A percentile compares a stretch with the other conserved stretches of the same genome.
These are phyloP conservation scores for Oryctes rhinoceros DNA, from an alignment of 1,140 invertebrate genomes.

Conservation along the genomic window DNA sequence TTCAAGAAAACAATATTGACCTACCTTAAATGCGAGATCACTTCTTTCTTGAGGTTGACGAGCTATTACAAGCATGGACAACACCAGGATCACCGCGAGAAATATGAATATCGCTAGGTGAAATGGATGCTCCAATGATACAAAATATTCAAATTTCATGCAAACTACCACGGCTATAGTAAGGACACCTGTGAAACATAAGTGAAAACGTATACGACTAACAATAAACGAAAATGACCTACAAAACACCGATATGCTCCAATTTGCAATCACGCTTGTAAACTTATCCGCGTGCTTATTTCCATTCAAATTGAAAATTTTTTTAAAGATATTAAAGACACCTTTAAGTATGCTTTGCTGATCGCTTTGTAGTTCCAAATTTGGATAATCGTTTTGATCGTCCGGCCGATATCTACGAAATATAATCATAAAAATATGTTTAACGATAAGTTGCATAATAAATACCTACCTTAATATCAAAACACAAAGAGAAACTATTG, in stretches of 20 bases:
- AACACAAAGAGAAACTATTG: constrained; percentile 89
- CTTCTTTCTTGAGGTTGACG: constrained; percentile 32
- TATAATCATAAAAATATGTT: not conserved
- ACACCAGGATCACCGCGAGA: not conserved
- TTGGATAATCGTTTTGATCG: constrained; percentile 7
- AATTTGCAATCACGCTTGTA: constrained; percentile 50
- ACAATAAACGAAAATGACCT: constrained; percentile 37
- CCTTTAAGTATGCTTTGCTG: not conserved
- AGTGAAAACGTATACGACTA: not conserved
- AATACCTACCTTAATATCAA: constrained; percentile 84
- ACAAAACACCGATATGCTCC: constrained; percentile 52
- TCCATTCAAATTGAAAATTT: constrained; percentile 54
- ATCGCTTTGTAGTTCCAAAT: constrained; percentile 17
- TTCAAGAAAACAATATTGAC: no score
- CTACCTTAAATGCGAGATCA: constrained; percentile 43
- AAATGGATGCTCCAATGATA: constrained; percentile 26
- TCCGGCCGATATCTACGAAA: constrained; percentile 47
- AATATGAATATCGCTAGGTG: constrained; percentile 1
- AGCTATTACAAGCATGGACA: constrained; percentile 33
- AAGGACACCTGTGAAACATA: constrained; percentile 22
- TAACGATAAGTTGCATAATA: not conserved
- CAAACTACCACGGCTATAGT: constrained; percentile 8
- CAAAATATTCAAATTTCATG: constrained; percentile 18
- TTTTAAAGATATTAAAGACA: constrained; percentile 45
- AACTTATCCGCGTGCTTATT: constrained; percentile 50